Percentiles rank a stretch among this genome's conserved stretches.
phyloP scores from a whole-genome alignment of 2,888 invertebrate genomes.

The Cephus pulcher region DNA sequence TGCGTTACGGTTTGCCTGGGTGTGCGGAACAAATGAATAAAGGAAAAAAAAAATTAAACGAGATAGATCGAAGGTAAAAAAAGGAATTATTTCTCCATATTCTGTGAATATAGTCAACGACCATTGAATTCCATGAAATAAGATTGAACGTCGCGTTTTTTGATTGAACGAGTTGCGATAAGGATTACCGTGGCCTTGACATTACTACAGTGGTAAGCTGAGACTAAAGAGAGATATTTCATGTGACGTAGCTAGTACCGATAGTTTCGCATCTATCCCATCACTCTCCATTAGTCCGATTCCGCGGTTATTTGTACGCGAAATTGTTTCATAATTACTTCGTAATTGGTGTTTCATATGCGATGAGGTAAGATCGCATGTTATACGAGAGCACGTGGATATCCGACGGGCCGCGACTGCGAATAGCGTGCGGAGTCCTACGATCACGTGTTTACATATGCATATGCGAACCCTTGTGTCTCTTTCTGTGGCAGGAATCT shows the following conservation, averaged over 20 bases:
- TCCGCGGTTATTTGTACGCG: conserved; percentile 44
- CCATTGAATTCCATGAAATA: background rate
- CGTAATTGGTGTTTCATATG: conserved; percentile 47
- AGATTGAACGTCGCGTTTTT: background rate
- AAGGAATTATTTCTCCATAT: background rate
- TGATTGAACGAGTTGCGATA: background rate
- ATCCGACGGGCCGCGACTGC: background rate
- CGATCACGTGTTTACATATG: background rate
- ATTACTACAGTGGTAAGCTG: background rate
- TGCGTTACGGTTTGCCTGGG: background rate
- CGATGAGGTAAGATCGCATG: conserved; percentile 55
- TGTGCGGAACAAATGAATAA: background rate
- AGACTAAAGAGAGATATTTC: background rate
- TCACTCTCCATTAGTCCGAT: conserved; percentile 45
- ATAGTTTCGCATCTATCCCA: conserved; percentile 6
- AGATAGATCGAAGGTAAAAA: background rate
- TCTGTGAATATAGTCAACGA: background rate
- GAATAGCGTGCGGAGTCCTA: background rate
- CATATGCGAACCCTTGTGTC: background rate
- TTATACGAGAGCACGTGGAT: conserved; percentile 19
- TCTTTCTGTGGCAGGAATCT: background rate
- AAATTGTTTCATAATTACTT: conserved; percentile 58
- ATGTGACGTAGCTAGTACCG: background rate
- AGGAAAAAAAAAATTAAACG: background rate
- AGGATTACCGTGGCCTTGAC: background rate